These are phyloP conservation scores for Poeciliopsis retropinna DNA, from an alignment of 2,113 vertebrate species.

Conservation along the genomic window DNA sequence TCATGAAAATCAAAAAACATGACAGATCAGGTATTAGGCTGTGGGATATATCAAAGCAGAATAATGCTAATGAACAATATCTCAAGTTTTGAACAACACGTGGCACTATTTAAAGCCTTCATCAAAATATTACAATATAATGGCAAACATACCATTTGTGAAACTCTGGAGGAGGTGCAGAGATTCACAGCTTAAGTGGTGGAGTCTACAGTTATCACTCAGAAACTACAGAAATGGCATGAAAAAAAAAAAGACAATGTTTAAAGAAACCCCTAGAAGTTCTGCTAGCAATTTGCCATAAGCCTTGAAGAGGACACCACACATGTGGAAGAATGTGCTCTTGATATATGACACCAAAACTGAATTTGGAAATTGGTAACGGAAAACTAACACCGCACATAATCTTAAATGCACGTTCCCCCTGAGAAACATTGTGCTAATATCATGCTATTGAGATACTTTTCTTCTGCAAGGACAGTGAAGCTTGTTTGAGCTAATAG, in stretches of 20 bases:
- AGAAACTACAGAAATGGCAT: not conserved
- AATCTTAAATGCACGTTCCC: not conserved
- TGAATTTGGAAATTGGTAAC: not conserved
- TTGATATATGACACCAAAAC: not conserved
- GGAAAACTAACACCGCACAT: not conserved
- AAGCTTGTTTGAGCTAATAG: no score
- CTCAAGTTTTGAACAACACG: no score
- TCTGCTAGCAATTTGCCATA: no score
- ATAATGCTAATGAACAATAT: no score
- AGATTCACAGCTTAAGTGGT: not conserved
- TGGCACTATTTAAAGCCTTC: no score
- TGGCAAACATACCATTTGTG: no score
- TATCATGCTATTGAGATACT: no score
- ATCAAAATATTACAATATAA: no score
- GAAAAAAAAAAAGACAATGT: not conserved
- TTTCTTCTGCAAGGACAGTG: no score
- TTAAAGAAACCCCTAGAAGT: not conserved
- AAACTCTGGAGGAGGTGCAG: not conserved
- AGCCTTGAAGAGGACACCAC: not conserved
- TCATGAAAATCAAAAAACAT: no score
- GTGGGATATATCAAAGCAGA: no score
- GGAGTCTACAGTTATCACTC: not conserved
- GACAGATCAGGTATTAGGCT: no score
- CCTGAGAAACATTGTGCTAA: not conserved
- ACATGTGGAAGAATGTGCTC: not conserved